phyloP scores from a whole-genome alignment of 1,140 invertebrate genomes.

The Ceratosolen fusciceps region DNA sequence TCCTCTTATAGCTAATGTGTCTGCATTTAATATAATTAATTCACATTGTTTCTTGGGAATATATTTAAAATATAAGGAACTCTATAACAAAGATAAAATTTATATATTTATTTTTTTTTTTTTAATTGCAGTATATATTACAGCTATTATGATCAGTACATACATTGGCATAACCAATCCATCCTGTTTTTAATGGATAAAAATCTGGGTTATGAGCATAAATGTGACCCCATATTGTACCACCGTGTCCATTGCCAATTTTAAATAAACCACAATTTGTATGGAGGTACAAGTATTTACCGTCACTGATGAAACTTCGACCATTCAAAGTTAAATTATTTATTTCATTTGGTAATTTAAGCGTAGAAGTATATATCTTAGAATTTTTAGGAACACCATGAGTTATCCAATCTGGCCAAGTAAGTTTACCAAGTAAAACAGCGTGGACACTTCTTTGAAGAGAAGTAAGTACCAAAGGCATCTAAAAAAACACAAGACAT shows the following conservation, averaged over 20 bases:
- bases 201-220: conserved; percentile 87
- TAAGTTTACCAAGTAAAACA: conserved; percentile 86
- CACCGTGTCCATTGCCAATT: conserved; percentile 93
- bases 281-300: conserved; percentile 88
- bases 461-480: conserved; percentile 87
- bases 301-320: conserved; percentile 81
- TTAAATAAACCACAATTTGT: conserved; percentile 83
- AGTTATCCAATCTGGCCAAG: conserved; percentile 88
- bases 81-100: conserved; percentile 63
- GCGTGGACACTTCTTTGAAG: conserved; percentile 92
- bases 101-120: not conserved
- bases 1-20: conserved; percentile 73
- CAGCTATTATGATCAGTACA: no score
- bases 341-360: conserved; percentile 73
- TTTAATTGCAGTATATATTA: conserved; percentile 39
- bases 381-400: conserved; percentile 87
- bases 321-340: conserved; percentile 72
- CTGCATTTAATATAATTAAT: conserved; percentile 76
- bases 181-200: conserved; percentile 83
- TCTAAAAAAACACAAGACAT: conserved; percentile 69
- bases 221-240: conserved; percentile 89
- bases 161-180: conserved; percentile 89
- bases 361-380: conserved; percentile 80
- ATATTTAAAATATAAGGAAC: conserved; percentile 73
- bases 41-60: conserved; percentile 75